Percentiles rank a stretch among this genome's conserved stretches.
These are phyloP conservation scores for Melanitta fusca DNA, from an alignment of 2,797 vertebrate genomes.

Conservation along the genomic window DNA sequence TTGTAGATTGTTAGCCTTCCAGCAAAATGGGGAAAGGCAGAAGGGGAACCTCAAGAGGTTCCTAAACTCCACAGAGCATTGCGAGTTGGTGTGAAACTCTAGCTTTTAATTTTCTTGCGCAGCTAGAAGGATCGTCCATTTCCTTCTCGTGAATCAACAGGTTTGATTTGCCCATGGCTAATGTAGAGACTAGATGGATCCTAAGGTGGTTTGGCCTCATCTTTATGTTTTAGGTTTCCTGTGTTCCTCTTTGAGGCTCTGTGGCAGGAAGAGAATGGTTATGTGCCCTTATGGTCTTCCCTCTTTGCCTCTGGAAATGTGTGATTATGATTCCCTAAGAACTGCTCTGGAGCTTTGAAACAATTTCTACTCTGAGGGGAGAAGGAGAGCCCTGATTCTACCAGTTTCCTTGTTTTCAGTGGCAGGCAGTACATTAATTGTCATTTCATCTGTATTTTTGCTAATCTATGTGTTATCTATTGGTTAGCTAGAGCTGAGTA, in stretches of 20 bases:
- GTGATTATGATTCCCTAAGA: background rate
- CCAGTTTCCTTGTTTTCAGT: background rate
- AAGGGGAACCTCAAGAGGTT: background rate
- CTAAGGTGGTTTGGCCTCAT: background rate
- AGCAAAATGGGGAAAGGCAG: background rate
- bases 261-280: background rate
- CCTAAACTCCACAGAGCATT: background rate
- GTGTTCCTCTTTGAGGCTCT: background rate
- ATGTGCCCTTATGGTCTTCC: background rate
- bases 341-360: background rate
- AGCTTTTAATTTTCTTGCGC: background rate
- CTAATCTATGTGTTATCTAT: background rate
- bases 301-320: background rate
- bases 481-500: constrained; percentile 28
- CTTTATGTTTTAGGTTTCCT: background rate
- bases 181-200: background rate
- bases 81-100: background rate
- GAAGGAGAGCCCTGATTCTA: background rate
- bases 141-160: background rate
- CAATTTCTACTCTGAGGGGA: background rate
- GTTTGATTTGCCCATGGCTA: background rate
- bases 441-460: constrained; percentile 31
- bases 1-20: background rate
- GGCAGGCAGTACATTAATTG: background rate
- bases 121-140: background rate